Evolutionary conservation across 2,797 vertebrate genomes (phyloP).

Genomic region (Thamnophis elegans): DNA sequence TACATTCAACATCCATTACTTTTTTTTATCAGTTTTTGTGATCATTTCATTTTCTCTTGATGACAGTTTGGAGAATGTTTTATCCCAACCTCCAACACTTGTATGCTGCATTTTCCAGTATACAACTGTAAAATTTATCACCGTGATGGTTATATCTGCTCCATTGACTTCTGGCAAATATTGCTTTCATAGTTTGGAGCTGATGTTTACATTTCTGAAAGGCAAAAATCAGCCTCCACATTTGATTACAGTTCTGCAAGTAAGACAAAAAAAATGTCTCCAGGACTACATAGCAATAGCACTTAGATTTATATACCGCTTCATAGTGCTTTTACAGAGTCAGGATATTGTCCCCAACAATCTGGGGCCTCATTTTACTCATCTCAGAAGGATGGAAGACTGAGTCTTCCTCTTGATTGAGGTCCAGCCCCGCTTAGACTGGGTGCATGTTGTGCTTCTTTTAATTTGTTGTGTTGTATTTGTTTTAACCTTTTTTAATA

Average conservation of each 20-base stretch:
- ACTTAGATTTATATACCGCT: too few relatives aligned
- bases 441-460: too few relatives aligned
- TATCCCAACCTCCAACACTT: neutral
- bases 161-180: neutral
- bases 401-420: too few relatives aligned
- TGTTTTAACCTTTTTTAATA: too few relatives aligned
- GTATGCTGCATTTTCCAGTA: neutral
- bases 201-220: neutral
- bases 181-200: neutral
- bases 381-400: too few relatives aligned
- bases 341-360: too few relatives aligned
- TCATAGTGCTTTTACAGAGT: too few relatives aligned
- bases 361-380: too few relatives aligned
- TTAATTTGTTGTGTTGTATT: too few relatives aligned
- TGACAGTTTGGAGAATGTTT: neutral
- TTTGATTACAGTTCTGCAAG: neutral
- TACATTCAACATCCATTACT: neutral
- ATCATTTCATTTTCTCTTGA: neutral
- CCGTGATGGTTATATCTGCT: neutral
- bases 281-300: neutral
- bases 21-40: fast-evolving
- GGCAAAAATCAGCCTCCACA: neutral
- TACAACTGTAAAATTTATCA: slow-evolving; percentile 26
- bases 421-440: too few relatives aligned
- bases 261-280: neutral